These are phyloP conservation scores for Varanus salvator DNA, from an alignment of 2,113 vertebrate genomes.

Conservation along the genomic window DNA sequence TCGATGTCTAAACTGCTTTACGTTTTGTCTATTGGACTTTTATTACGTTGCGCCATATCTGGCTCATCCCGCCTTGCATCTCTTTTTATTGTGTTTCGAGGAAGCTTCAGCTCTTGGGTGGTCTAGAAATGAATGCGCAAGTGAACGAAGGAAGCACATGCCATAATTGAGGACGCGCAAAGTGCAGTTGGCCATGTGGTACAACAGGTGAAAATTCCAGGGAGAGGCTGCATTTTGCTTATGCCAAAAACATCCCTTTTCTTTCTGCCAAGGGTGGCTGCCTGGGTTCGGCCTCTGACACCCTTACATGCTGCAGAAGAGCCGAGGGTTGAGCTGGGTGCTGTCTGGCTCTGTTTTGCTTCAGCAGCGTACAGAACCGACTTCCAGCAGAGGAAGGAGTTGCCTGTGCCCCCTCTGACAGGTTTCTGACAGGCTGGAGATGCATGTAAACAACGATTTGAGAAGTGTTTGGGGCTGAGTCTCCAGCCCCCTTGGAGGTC, in stretches of 20 bases:
- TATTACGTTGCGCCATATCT: too few species aligned
- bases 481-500: not conserved
- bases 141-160: too few species aligned
- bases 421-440: not conserved
- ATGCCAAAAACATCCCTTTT: not conserved
- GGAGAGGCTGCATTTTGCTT: not conserved
- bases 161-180: too few species aligned
- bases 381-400: not conserved
- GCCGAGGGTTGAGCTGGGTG: not conserved
- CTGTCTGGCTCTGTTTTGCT: not conserved
- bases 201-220: not conserved
- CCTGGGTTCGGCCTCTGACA: not conserved
- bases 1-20: too few species aligned
- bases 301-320: not conserved
- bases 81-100: too few species aligned
- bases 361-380: not conserved
- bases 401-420: not conserved
- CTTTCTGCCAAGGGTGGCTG: not conserved
- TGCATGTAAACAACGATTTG: not conserved
- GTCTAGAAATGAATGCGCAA: too few species aligned
- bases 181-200: not conserved
- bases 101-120: too few species aligned
- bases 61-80: too few species aligned
- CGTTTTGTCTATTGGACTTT: too few species aligned
- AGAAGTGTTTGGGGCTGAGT: not conserved